A percentile compares a stretch with the other conserved stretches of the same genome.
Conservation (phyloP, 2,888 invertebrate species). For the Erebia aethiops region DNA sequence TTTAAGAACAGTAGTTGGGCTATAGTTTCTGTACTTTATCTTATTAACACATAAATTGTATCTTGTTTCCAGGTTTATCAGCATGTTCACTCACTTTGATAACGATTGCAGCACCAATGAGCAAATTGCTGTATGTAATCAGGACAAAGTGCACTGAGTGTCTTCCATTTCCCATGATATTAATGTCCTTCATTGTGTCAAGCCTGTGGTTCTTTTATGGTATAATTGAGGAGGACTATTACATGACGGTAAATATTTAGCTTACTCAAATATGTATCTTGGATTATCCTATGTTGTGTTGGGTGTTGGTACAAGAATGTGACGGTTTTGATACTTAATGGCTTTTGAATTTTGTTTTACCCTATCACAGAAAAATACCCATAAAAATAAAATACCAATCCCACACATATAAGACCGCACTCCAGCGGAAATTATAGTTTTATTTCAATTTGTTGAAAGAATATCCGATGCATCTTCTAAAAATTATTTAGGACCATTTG, state of each 20-base stretch:
- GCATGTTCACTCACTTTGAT: constrained; percentile 89
- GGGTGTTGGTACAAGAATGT: too few species aligned
- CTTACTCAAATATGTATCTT: background rate
- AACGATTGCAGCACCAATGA: constrained; percentile 92
- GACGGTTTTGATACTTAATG: too few species aligned
- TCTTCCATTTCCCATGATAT: constrained; percentile 93
- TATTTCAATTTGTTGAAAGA: too few species aligned
- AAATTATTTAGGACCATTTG: too few species aligned
- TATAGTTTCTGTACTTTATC: background rate
- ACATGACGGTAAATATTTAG: constrained; percentile 85
- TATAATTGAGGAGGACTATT: constrained; percentile 88
- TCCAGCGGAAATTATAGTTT: too few species aligned
- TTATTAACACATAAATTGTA: background rate
- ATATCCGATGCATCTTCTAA: too few species aligned
- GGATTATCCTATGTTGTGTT: too few species aligned
- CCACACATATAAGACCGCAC: too few species aligned
- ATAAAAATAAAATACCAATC: too few species aligned
- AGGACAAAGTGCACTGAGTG: constrained; percentile 91
- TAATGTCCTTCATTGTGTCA: constrained; percentile 91
- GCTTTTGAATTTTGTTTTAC: too few species aligned
- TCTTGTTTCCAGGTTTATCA: constrained; percentile 76
- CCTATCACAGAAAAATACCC: too few species aligned
- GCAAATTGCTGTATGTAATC: constrained; percentile 91
- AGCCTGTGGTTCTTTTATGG: constrained; percentile 94
- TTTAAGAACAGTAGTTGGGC: too few species aligned